Conservation (phyloP, 92 coral and sea anemone genomes). For the Pocillopora grandis region DNA sequence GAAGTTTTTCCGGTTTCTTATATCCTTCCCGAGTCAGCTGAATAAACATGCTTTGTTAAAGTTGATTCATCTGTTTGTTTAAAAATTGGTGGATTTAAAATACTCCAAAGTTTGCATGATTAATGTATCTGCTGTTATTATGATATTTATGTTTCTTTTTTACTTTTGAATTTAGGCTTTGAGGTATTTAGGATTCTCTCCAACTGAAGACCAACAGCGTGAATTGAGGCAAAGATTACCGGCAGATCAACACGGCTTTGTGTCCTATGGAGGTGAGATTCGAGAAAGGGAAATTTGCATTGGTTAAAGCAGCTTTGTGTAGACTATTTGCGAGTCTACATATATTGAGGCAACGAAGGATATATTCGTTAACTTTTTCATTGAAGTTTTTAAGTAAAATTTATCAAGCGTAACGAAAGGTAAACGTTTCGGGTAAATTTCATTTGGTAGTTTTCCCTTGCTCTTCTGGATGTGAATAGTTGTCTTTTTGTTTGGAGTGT, state of each 20-base stretch:
- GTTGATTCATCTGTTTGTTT: conserved; percentile 14
- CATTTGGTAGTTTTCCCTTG: too few relatives aligned
- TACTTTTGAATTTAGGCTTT: conserved; percentile 66
- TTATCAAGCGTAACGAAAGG: too few relatives aligned
- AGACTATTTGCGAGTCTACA: background rate
- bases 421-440: too few relatives aligned
- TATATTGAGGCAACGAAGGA: too few relatives aligned
- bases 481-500: too few relatives aligned
- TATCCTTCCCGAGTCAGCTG: background rate
- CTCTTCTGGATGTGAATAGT: too few relatives aligned
- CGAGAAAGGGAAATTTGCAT: background rate
- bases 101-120: conserved; percentile 1
- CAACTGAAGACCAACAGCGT: conserved; percentile 85
- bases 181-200: conserved; percentile 86
- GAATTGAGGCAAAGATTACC: conserved; percentile 79
- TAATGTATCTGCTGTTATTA: background rate
- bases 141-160: background rate
- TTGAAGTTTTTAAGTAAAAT: too few relatives aligned
- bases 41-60: conserved; percentile 11
- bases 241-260: conserved; percentile 79
- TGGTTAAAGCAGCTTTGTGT: too few relatives aligned
- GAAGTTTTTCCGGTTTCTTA: background rate
- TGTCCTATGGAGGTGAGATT: conserved; percentile 87
- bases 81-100: background rate
- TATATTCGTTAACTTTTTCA: too few relatives aligned